These are phyloP conservation scores for Callipepla californica DNA, from an alignment of 2,113 vertebrate genomes.

Conservation along the genomic window DNA sequence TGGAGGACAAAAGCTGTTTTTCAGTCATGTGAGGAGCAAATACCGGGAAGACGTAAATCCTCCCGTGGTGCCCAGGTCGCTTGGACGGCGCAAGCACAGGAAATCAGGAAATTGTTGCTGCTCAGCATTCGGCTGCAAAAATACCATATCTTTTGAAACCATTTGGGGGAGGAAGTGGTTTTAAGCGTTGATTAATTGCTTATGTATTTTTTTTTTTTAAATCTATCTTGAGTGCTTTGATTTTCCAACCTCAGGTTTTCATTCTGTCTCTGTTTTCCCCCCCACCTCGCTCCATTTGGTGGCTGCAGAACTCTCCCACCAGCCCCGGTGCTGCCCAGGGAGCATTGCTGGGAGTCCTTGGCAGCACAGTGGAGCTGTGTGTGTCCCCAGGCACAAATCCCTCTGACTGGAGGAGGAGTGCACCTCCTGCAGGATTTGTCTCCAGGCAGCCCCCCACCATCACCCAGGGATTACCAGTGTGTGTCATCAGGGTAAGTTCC, in stretches of 20 bases:
- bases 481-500: neutral
- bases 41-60: accelerated
- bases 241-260: neutral
- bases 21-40: accelerated
- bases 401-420: neutral
- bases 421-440: neutral
- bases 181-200: neutral
- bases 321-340: neutral
- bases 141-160: neutral
- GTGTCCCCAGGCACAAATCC: accelerated
- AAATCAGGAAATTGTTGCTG: neutral
- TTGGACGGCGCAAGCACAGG: neutral
- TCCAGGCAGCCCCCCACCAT: neutral
- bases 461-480: neutral
- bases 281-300: neutral
- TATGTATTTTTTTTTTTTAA: neutral
- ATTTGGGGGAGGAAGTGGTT: conserved; percentile 3
- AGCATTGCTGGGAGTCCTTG: accelerated
- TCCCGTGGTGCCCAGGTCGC: accelerated
- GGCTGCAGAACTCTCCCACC: neutral
- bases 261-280: neutral
- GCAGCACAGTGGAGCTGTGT: neutral
- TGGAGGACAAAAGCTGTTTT: neutral
- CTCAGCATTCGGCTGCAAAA: neutral
- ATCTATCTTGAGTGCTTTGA: neutral